Base-by-base conservation (phyloP, 1,140 invertebrate species). In the Drosophila arawakana region DNA sequence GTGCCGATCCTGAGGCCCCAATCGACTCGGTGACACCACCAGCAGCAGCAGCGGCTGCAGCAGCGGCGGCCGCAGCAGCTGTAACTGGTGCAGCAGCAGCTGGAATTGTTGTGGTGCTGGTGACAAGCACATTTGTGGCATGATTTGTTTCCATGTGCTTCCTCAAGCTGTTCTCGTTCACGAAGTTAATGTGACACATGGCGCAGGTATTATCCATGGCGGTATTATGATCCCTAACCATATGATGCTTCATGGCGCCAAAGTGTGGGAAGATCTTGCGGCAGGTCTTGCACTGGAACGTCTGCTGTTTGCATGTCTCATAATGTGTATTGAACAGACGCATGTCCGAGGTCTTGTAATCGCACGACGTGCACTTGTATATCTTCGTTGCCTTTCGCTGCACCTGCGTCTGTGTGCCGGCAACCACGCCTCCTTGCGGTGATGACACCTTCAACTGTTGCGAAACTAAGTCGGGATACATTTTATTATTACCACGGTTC, bases 71-170 rank as follows among this genome's bases (percentile, higher is more conserved):
- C 13, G 72, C 81, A 13, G 86, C 78, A 7, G 80, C 71, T 50
- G 88, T 80, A 10, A 79, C 83, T 3, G 81, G 84, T 7, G 78
- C 82, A 13, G 83, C 80, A 15, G 76, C 71, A 18, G 84, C 88
- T 15, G 91, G 88, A 63, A 91, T 83, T 35, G 90, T 91, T 18
- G 90, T 90, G 25, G 90, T 91, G 74, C 90, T 91, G 55, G 90
- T 91, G 11, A 91, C 90, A 35, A 91, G 67, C 15, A 91, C 90
- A 80, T 91, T 91, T 65, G 90, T 91, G 50, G 90, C 89, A 52
- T 92, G 91, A 72, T 92, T 92, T 2, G 81, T 70, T 75, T 92
- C 91, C 90, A 92, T 92, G 65, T 92, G 91, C 69, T 92, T 92
- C 37, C 91, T 89, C 73, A 92, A 68, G 37, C 91, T 82, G 25